A percentile compares a stretch with the other conserved stretches of the same genome.
These are phyloP conservation scores for Raja brachyura DNA, from an alignment of 2,113 vertebrate species.

Conservation along the genomic window DNA sequence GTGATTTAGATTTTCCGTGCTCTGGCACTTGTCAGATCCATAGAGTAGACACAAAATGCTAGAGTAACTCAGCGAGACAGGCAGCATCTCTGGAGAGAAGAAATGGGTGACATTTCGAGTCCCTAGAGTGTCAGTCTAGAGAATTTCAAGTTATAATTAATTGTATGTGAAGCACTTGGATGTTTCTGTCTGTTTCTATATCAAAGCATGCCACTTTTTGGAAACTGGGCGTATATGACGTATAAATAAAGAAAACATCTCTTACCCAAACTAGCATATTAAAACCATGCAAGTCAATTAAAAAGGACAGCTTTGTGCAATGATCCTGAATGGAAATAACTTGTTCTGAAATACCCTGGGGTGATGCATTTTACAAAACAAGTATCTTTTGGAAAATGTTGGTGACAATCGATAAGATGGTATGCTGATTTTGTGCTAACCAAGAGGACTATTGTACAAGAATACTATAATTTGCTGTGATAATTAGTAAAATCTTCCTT, in stretches of 20 bases:
- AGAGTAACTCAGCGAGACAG: too few species aligned
- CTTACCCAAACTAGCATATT: neutral
- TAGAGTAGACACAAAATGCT: too few species aligned
- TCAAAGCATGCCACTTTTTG: neutral
- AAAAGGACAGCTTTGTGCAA: neutral
- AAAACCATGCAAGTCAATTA: neutral
- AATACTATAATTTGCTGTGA: neutral
- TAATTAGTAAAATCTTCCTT: neutral
- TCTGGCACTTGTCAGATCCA: too few species aligned
- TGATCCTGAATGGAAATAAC: neutral
- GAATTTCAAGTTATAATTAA: neutral
- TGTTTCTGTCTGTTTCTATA: neutral
- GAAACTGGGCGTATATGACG: neutral
- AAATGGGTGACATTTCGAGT: too few species aligned
- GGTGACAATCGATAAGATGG: neutral
- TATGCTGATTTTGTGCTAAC: neutral
- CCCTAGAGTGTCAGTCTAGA: neutral
- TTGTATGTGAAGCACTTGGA: neutral
- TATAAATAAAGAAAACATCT: neutral
- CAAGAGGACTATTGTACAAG: neutral
- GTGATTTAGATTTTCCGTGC: too few species aligned
- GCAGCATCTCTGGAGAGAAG: too few species aligned
- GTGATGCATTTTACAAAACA: neutral
- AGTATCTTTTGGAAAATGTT: neutral
- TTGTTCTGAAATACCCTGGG: neutral